A percentile compares a stretch with the other conserved stretches of the same genome.
Conservation (phyloP, 1,140 invertebrate species). For the Ooceraea biroi region DNA sequence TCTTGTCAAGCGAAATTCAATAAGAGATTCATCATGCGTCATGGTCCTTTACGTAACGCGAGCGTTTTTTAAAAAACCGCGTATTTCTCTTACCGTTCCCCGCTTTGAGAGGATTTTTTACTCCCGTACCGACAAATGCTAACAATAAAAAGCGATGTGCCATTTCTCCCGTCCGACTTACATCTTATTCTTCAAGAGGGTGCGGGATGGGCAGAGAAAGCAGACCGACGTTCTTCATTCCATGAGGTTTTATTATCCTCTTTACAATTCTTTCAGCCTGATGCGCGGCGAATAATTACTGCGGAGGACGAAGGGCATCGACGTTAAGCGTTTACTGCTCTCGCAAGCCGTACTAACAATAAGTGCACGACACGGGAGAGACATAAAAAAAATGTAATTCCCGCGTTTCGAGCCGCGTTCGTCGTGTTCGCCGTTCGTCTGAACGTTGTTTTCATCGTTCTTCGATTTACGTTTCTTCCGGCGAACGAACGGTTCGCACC, state of each 20-base stretch:
- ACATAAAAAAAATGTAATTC: constrained; percentile 33
- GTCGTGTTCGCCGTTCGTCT: not conserved
- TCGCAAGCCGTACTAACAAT: constrained; percentile 7
- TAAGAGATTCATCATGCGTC: not conserved
- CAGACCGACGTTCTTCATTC: constrained; percentile 27
- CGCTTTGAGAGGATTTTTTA: constrained; percentile 24
- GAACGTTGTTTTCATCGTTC: constrained; percentile 25
- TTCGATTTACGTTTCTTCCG: constrained; percentile 25
- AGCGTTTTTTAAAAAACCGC: constrained; percentile 4
- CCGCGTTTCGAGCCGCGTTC: not conserved
- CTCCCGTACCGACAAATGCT: constrained; percentile 27
- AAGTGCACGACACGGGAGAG: constrained; percentile 15
- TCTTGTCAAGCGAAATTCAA: not conserved
- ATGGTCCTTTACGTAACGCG: not conserved
- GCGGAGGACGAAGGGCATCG: not conserved
- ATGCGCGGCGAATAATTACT: constrained; percentile 60
- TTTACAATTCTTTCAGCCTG: constrained; percentile 47
- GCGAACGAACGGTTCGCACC: not conserved
- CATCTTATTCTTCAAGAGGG: constrained; percentile 31
- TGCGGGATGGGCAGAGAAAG: no score
- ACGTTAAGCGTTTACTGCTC: constrained; percentile 44
- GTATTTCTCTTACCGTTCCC: constrained; percentile 1
- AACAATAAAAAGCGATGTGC: constrained; percentile 55
- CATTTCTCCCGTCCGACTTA: constrained; percentile 32
- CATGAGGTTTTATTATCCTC: constrained; percentile 32